phyloP scores from a whole-genome alignment of 2,797 vertebrate genomes.

The Rhinichthys osculus region DNA sequence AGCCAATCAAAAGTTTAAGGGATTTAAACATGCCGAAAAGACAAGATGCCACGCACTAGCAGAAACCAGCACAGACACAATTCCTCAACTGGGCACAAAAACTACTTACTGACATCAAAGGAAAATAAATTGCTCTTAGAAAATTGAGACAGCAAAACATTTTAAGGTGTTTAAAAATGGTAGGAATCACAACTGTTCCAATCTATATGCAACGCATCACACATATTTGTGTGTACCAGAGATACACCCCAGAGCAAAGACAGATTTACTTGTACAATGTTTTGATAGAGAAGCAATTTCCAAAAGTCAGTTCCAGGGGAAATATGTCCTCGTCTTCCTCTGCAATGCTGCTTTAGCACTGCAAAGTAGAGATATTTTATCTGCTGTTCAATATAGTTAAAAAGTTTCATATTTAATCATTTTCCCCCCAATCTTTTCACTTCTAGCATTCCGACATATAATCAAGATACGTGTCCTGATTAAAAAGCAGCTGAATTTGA shows the following conservation, averaged over 20 bases:
- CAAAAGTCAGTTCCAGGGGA: slow-evolving; percentile 60
- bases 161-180: slow-evolving; percentile 63
- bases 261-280: slow-evolving; percentile 69
- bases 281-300: slow-evolving; percentile 64
- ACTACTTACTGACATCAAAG: slow-evolving; percentile 75
- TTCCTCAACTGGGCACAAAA: slow-evolving; percentile 67
- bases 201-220: slow-evolving; percentile 70
- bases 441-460: slow-evolving; percentile 20
- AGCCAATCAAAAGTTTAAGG: slow-evolving; percentile 47
- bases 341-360: slow-evolving; percentile 46
- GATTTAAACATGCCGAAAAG: slow-evolving; percentile 44
- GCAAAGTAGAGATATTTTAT: slow-evolving; percentile 56
- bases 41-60: slow-evolving; percentile 3
- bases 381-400: slow-evolving; percentile 43
- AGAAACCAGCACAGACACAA: slow-evolving; percentile 51
- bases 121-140: slow-evolving; percentile 66
- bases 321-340: slow-evolving; percentile 46
- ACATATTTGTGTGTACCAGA: slow-evolving; percentile 61
- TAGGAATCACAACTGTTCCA: slow-evolving; percentile 64
- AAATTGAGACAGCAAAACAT: slow-evolving; percentile 67
- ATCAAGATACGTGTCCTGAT: slow-evolving; percentile 16
- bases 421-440: slow-evolving; percentile 24
- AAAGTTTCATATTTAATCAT: slow-evolving; percentile 50
- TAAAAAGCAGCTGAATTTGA: slow-evolving; percentile 7
- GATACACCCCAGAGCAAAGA: slow-evolving; percentile 59